Base-by-base conservation (phyloP, 2,888 invertebrate genomes). In the Harpalus rufipes region DNA sequence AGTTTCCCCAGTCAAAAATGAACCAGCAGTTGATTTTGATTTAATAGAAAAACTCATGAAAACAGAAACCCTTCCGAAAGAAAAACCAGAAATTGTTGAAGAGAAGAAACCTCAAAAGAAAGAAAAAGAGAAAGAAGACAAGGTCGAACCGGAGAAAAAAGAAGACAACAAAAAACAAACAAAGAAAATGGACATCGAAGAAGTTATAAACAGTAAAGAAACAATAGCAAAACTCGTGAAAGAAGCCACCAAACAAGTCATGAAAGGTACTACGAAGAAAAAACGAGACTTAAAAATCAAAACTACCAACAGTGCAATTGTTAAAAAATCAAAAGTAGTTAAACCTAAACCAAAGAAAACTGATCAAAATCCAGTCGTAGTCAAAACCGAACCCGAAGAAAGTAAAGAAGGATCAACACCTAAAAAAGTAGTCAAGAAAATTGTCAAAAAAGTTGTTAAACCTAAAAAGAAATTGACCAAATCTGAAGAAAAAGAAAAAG, bases 1-100 rank as follows among this genome's bases (percentile, higher is more conserved):
- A 14, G 92, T 92, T 88, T 92, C 92, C 3, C 92, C 90, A 92
- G 92, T 92, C 1, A 80, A 80, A 80, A 80, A 12, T 61, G 80
- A 80, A 61, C 80, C 80, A 91, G 84, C 65, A 91, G 84, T 79
- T 16, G 68, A 85, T 61, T n/a, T 58, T 79, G 41, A 61, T 44
- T 6, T 81, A 81, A 74, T 74, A 61, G 82, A 85, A 14, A 82
- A 90, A 89, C 12, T 21, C 25, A 86, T 89, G 89, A 85, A 86
- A 87, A 7, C 88, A 88, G 10, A 89, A 88, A 85, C 83, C 86
- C 8, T 39, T 16, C 8, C 68, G 3, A 86, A 85, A 21, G 80
- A 81, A 65, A 74, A 44, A 10, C 14, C 72, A 6, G 41, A 32
- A 58, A 85, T 85, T 59, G 10, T n/a, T 58, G 85, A 84, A n/a